Evolutionary conservation across 2,888 invertebrate species (phyloP).

Genomic region (Baccha elongata): DNA sequence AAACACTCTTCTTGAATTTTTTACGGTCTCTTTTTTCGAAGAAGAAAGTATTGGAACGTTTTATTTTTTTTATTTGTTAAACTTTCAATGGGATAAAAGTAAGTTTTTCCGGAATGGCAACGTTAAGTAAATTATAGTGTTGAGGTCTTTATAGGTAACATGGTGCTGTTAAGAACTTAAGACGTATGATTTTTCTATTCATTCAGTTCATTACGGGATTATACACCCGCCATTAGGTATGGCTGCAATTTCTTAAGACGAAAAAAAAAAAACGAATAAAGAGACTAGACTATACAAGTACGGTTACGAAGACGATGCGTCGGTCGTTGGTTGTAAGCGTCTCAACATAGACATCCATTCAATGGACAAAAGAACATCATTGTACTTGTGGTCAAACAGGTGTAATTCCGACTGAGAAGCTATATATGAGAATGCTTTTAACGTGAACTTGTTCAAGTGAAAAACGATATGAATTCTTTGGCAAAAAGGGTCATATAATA

Average conservation of each 20-base stretch:
- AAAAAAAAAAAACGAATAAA: neutral
- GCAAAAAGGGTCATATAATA: constrained; percentile 26
- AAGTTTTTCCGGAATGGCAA: constrained; percentile 36
- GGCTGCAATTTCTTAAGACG: constrained; percentile 52
- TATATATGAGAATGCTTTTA: constrained; percentile 51
- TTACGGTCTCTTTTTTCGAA: constrained; percentile 40
- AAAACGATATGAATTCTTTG: constrained; percentile 55
- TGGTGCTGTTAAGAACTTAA: constrained; percentile 32
- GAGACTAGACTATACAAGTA: neutral
- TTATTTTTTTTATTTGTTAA: neutral
- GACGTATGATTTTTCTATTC: constrained; percentile 50
- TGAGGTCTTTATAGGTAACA: constrained; percentile 9
- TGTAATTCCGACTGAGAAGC: constrained; percentile 61
- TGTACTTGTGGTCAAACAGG: constrained; percentile 51
- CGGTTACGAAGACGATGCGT: neutral
- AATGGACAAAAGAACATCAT: constrained; percentile 16
- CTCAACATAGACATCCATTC: too few relatives aligned
- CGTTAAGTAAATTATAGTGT: constrained; percentile 27
- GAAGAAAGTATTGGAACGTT: too few relatives aligned
- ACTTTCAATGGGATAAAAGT: constrained; percentile 32
- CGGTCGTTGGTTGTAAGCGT: constrained; percentile 26
- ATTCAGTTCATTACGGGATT: constrained; percentile 70
- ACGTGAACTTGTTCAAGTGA: constrained; percentile 60
- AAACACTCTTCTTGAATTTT: constrained; percentile 46
- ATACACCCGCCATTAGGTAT: constrained; percentile 71